Conservation (phyloP, 2,797 vertebrate species). For the Gallinago stenura region DNA sequence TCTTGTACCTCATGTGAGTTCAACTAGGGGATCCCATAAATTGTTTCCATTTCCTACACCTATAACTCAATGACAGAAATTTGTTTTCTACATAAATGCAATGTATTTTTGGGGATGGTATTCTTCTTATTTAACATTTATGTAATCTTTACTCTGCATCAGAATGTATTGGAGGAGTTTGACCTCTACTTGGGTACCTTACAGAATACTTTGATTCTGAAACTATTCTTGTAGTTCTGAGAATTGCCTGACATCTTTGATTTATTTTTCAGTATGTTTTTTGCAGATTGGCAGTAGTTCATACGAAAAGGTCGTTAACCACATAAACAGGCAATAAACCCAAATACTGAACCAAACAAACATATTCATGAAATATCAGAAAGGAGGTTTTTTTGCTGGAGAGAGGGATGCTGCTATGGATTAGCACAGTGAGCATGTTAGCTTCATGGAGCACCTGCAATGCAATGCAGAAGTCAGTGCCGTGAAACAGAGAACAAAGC, state of each 20-base stretch:
- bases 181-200: background rate
- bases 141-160: background rate
- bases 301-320: background rate
- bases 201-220: slow-evolving; percentile 2
- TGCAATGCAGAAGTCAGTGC: background rate
- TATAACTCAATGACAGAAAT: background rate
- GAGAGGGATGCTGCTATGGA: background rate
- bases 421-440: background rate
- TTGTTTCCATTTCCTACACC: slow-evolving; percentile 29
- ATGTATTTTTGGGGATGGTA: slow-evolving; percentile 15
- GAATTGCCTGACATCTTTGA: slow-evolving; percentile 17
- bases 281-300: background rate
- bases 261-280: background rate
- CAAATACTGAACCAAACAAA: background rate
- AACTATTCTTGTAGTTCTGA: background rate
- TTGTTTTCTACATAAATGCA: slow-evolving; percentile 4
- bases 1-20: background rate
- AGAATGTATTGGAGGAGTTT: background rate
- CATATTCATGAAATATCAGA: background rate
- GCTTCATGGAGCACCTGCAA: background rate
- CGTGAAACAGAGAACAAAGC: slow-evolving; percentile 19
- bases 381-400: background rate
- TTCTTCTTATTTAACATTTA: slow-evolving; percentile 29
- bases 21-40: background rate
- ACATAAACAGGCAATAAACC: background rate